A percentile compares a stretch with the other conserved stretches of the same genome.
Conservation (phyloP, 1,140 invertebrate genomes). For the Saccostrea cuccullata region DNA sequence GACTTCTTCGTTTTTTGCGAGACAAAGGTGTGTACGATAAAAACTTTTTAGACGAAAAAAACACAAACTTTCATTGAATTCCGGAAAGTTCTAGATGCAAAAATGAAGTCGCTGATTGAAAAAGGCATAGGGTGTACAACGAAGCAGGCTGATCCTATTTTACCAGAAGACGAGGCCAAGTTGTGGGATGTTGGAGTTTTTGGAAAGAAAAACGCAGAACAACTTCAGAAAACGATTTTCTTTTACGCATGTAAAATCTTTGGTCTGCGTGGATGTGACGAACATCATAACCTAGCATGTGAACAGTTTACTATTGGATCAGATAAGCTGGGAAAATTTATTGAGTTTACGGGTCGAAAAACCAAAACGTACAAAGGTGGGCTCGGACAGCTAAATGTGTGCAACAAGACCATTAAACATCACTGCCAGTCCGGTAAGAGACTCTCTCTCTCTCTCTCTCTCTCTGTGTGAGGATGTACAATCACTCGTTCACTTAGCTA, state of each 20-base stretch:
- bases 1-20: background rate
- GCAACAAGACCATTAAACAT: constrained; percentile 44
- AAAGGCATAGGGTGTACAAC: background rate
- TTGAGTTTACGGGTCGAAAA: too few relatives aligned
- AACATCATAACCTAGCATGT: too few relatives aligned
- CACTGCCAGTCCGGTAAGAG: constrained; percentile 31
- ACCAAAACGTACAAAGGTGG: too few relatives aligned
- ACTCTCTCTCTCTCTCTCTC: background rate
- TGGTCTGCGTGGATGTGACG: too few relatives aligned
- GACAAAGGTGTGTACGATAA: background rate
- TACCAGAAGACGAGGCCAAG: constrained; percentile 13
- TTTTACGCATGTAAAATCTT: too few relatives aligned
- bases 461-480: background rate
- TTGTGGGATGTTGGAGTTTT: too few relatives aligned
- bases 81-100: background rate
- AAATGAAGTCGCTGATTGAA: background rate
- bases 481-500: background rate
- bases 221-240: too few relatives aligned
- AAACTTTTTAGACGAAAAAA: background rate
- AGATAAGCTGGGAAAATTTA: too few relatives aligned
- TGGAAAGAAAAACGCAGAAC: too few relatives aligned
- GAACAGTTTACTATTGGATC: too few relatives aligned
- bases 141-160: constrained; percentile 35
- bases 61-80: background rate
- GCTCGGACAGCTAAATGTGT: too few relatives aligned